Evolutionary conservation across 2,797 vertebrate genomes (phyloP), one percentile per base, ranked within the genome.

Genomic region (Delichon dasypus): DNA sequence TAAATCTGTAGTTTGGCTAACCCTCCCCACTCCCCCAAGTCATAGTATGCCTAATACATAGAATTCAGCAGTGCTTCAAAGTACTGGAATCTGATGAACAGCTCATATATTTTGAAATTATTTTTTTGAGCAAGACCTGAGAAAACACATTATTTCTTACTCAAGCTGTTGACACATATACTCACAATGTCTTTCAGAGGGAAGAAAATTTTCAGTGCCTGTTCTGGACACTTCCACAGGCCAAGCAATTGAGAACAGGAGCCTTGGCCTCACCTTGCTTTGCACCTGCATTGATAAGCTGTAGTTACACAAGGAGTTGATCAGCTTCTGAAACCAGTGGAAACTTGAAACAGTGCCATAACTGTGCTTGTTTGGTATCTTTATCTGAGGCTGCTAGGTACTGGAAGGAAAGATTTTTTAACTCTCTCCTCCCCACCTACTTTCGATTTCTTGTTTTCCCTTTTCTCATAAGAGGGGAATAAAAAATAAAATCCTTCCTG

Each of bases 1-100:
- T 80, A 53, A 44, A 3, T 38, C 18, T 68, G 22, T 80, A 53
- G 47, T 79, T 93, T 82, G 65, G 30, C 22, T 48, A 45, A 11
- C 9, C 5, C 7, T 42, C 15, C 23, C 11, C 2, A 8, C 7
- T 1, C 12, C 16, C 8, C 10, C 0, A 1, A 40, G 23, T 53
- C 11, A 7, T 5, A n/a, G 12, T 29, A 12, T 53, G 10, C 12
- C 34, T n/a, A 21, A 34, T 70, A 9, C 1, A 20, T 10, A 42
- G 29, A 45, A 78, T 81, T 78, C 23, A 55, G 19, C 15, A 54
- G 14, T 32, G 29, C 42, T 84, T 80, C 34, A 16, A 12, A 85
- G 34, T 50, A 47, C 48, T 64, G 30, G 8, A 64, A 34, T 70
- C 48, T 90, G 27, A 78, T 57, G 11, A 90, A n/a, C 20, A 64